Conservation (phyloP, 1,140 invertebrate species). For the Drosophila simulans region DNA sequence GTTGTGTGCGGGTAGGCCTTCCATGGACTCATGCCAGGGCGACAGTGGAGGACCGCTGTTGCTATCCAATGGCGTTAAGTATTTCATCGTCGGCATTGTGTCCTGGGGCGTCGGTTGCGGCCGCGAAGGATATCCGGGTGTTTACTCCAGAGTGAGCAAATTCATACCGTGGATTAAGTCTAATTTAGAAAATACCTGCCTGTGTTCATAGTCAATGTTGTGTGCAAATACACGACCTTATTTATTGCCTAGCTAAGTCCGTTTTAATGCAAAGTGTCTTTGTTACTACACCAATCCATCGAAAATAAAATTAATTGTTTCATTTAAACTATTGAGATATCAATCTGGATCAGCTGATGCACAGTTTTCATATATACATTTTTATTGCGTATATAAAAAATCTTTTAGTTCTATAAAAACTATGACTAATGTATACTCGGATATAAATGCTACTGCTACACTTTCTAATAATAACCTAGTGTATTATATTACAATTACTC, state of each 20-base stretch:
- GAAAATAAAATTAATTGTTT: conserved; percentile 29
- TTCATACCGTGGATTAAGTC: conserved; percentile 84
- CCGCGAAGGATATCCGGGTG: conserved; percentile 86
- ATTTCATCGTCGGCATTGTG: conserved; percentile 90
- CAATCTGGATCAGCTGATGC: neutral
- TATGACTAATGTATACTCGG: conserved; percentile 15
- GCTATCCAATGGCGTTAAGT: conserved; percentile 89
- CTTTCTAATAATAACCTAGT: conserved; percentile 19
- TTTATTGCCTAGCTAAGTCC: conserved; percentile 41
- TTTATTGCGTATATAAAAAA: conserved; percentile 23
- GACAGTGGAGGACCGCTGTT: conserved; percentile 93
- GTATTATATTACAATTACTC: neutral
- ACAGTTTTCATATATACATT: conserved; percentile 1
- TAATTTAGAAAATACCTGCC: conserved; percentile 83
- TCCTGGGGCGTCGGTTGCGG: conserved; percentile 90
- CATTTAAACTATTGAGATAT: neutral
- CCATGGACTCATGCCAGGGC: conserved; percentile 93
- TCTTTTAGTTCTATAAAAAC: neutral
- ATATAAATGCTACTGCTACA: conserved; percentile 2
- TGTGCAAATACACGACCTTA: conserved; percentile 35
- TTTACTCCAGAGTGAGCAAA: conserved; percentile 83
- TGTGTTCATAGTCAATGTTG: conserved; percentile 73
- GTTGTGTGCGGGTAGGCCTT: conserved; percentile 91
- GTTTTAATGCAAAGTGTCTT: conserved; percentile 26
- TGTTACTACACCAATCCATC: conserved; percentile 20